These are phyloP conservation scores for Nebria ingens DNA, from an alignment of 1,140 invertebrate genomes.

Conservation along the genomic window DNA sequence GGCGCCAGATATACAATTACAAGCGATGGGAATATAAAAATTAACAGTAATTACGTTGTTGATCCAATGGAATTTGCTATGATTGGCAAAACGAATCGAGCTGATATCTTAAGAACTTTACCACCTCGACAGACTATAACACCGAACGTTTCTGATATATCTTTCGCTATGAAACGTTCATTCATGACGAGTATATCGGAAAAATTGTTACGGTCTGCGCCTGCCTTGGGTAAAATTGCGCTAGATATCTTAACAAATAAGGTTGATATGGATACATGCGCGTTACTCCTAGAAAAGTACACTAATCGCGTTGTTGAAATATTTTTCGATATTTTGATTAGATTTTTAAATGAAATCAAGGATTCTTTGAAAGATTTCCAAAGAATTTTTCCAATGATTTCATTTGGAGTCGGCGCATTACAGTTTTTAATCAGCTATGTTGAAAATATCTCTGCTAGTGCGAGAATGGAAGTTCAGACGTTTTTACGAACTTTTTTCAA, in stretches of 20 bases:
- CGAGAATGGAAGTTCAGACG: not conserved
- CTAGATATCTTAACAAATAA: not conserved
- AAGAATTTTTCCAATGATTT: not conserved
- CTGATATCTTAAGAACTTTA: constrained; percentile 25
- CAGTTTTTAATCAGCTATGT: not conserved
- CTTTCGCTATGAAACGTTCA: not conserved
- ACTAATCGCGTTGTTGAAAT: not conserved
- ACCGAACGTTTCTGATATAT: not conserved
- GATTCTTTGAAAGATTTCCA: not conserved
- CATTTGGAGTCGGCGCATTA: not conserved
- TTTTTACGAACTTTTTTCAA: not conserved
- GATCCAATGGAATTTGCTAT: constrained; percentile 31
- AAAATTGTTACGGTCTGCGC: not conserved
- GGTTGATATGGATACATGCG: not conserved
- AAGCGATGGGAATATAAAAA: constrained; percentile 33
- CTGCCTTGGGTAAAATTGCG: not conserved
- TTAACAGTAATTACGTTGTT: constrained; percentile 34
- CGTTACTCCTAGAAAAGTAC: not conserved
- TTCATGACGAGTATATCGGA: not conserved
- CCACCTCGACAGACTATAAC: not conserved
- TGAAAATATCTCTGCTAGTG: not conserved
- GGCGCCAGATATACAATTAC: constrained; percentile 36
- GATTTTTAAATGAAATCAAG: not conserved
- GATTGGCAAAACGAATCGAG: constrained; percentile 26
- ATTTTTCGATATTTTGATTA: not conserved